Percentiles rank a stretch among this genome's conserved stretches.
These are phyloP conservation scores for Cerastis leucographa DNA, from an alignment of 2,888 invertebrate species.

Conservation along the genomic window DNA sequence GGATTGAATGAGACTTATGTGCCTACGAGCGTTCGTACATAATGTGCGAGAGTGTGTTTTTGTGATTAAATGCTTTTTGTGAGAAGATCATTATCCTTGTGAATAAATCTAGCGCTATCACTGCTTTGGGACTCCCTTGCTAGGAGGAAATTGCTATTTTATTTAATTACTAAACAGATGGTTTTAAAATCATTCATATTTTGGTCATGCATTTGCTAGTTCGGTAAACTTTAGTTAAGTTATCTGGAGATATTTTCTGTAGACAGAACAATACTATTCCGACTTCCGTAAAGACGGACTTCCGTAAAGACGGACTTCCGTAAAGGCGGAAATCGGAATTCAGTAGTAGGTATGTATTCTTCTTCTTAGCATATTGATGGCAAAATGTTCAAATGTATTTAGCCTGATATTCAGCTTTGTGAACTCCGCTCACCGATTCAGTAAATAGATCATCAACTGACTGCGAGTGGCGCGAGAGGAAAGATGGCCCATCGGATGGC, in stretches of 20 bases:
- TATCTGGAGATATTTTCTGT: too few species aligned
- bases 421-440: neutral
- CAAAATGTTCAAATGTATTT: neutral
- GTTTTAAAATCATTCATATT: neutral
- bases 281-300: too few species aligned
- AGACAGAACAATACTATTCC: too few species aligned
- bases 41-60: slow-evolving; percentile 17
- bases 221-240: too few species aligned
- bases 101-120: neutral
- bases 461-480: too few species aligned
- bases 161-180: neutral
- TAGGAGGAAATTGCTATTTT: neutral
- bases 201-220: neutral
- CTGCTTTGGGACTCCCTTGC: neutral
- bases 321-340: too few species aligned
- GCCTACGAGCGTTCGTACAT: neutral
- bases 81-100: neutral
- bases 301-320: too few species aligned
- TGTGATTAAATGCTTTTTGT: slow-evolving; percentile 8
- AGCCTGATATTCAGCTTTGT: neutral
- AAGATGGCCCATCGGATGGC: neutral
- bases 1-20: slow-evolving; percentile 9
- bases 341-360: too few species aligned
- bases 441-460: neutral
- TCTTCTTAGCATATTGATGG: neutral